phyloP scores from a whole-genome alignment of 2,888 invertebrate genomes.

The Hyposoter didymator region DNA sequence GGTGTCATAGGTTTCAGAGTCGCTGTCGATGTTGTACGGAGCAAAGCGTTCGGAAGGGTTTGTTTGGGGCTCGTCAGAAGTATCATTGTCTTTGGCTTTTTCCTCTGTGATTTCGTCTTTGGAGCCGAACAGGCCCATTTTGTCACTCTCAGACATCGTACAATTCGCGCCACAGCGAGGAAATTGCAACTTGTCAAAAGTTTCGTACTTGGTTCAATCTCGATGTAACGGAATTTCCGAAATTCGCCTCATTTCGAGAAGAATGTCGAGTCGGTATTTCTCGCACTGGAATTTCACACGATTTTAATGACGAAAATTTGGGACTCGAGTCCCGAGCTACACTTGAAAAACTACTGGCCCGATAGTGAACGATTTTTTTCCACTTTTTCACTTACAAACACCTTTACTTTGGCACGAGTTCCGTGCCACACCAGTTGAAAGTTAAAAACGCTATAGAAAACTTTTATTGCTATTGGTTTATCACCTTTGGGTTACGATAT shows the following conservation, averaged over 20 bases:
- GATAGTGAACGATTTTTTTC: not conserved
- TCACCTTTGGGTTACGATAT: not conserved
- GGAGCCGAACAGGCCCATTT: slow-evolving; percentile 80
- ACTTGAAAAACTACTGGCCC: not conserved
- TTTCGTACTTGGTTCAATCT: slow-evolving; percentile 28
- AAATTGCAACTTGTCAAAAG: slow-evolving; percentile 52
- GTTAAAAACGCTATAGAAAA: not conserved
- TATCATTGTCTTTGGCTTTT: slow-evolving; percentile 40
- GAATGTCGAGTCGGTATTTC: not conserved
- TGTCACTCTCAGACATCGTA: slow-evolving; percentile 78
- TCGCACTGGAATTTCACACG: slow-evolving; percentile 3
- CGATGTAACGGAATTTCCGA: slow-evolving; percentile 1
- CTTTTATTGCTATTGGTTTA: not conserved
- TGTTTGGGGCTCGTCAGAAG: slow-evolving; percentile 61
- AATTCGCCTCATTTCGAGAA: slow-evolving; percentile 39
- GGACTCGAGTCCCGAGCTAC: not conserved
- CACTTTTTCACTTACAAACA: slow-evolving; percentile 23
- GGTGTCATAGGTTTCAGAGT: slow-evolving; percentile 77
- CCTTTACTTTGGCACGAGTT: slow-evolving; percentile 19
- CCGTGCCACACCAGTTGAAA: not conserved
- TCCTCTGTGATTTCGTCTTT: slow-evolving; percentile 72
- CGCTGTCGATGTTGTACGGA: slow-evolving; percentile 77
- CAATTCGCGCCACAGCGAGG: slow-evolving; percentile 50
- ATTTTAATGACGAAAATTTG: not conserved
- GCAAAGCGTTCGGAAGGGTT: slow-evolving; percentile 72